Evolutionary conservation across 1,140 invertebrate species (phyloP), one percentile per base, ranked within the genome.

Genomic region (Drosophila yakuba): DNA sequence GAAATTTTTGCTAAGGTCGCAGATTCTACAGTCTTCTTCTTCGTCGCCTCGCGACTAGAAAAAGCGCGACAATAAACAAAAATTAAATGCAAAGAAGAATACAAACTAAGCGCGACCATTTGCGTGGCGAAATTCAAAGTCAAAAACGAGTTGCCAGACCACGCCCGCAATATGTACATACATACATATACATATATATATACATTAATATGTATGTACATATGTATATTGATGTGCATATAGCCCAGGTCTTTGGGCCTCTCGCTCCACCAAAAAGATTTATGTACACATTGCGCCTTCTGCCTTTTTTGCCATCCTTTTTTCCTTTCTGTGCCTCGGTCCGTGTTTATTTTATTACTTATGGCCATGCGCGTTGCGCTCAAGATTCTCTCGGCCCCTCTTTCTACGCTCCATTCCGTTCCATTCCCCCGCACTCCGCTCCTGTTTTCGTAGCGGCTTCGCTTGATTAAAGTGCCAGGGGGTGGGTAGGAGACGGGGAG

Each of bases 111-210:
- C 66, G 67, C 67, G 62, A 72, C 60, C 68, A 80, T 85, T 85
- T 85, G 66, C 74, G 83, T 86, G 83, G 83, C 84, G 76, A 89
- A 88, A 89, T 85, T 85, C 78, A 86, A 85, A 86, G 78, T 75
- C 66, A 58, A 56, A 62, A 78, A 77, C 74, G 74, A 61, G 74
- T 71, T 77, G 74, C 63, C 74, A 69, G 52, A 28, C 74, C 74
- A 78, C 74, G 74, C 74, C 74, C 74, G 56, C 74, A 57, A 77
- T 64, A 75, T 56, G 36, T 44, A 43, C n/a, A 59, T 43, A 43
- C n/a, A 59, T 43, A 63, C 20, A 36, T 23, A 23, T 28, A 36
- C 20, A 11, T 56, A 39, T 45, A 23, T 51, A 59, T 36, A 12
- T 51, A n/a, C 41, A 38, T 48, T 11, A n/a, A 20, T 52, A 57